These are phyloP conservation scores for Luperina testacea DNA, from an alignment of 2,888 invertebrate genomes.

Conservation along the genomic window DNA sequence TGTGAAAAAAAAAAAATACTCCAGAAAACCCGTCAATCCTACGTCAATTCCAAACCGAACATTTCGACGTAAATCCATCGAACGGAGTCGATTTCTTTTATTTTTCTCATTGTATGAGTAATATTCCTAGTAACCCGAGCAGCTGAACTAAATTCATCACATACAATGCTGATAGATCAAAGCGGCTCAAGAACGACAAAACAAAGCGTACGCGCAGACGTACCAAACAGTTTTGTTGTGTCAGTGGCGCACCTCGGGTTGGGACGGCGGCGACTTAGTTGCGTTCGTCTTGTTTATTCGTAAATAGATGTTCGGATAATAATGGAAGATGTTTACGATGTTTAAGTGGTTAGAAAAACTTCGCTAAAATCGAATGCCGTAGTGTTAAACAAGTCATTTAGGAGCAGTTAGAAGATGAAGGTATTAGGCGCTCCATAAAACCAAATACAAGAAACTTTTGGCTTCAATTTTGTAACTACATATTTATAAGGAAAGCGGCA, in stretches of 20 bases:
- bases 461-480: not conserved
- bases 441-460: not conserved
- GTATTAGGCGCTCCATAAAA: not conserved
- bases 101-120: constrained; percentile 37
- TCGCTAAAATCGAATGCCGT: not conserved
- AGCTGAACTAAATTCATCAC: constrained; percentile 58
- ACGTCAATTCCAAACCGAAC: constrained; percentile 1
- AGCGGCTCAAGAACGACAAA: constrained; percentile 47
- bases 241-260: constrained; percentile 43
- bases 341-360: not conserved
- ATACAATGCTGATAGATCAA: constrained; percentile 58
- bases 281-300: constrained; percentile 32
- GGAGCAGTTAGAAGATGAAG: not conserved
- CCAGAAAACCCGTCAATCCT: not conserved
- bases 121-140: constrained; percentile 50
- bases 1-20: not conserved
- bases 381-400: not conserved
- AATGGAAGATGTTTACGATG: not conserved
- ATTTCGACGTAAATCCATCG: constrained; percentile 9
- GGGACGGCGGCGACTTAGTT: constrained; percentile 18
- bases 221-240: constrained; percentile 56
- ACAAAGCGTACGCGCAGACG: constrained; percentile 29
- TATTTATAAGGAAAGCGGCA: not conserved
- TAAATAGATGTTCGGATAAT: constrained; percentile 33
- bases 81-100: constrained; percentile 6